Base-by-base conservation (phyloP, 2,113 vertebrate genomes). In the Dasyurus viverrinus region DNA sequence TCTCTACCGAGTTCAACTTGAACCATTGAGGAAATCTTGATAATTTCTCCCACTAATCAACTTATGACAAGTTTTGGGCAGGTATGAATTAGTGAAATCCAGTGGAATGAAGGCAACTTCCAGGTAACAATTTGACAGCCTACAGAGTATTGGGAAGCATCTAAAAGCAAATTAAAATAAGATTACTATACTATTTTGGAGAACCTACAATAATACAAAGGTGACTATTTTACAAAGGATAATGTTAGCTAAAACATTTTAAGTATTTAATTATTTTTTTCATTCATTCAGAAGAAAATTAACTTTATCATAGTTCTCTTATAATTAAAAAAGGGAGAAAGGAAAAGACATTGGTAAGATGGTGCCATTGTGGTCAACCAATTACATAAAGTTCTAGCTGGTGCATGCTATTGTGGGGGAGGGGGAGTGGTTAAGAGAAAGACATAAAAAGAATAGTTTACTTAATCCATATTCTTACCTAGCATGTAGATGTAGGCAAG, bases 301-400 rank as follows among this genome's bases (percentile, higher is more conserved):
- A 90, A 47, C 91, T 54, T 48, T 93, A 89, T 42, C 26, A 95
- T 8, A 53, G 4, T 6, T 91, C 52, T 91, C 42, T 93, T 19
- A 42, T 54, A 26, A 48, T 68, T 53, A 89, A 91, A 90, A 93
- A 53, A n/a, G 47, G 53, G 48, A 97, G n/a, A 76, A 76, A 76
- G 16, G 16, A 42, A 76, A 76, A 25, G 36, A 22, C 36, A 42
- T n/a, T 76, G 68, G n/a, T 42, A 22, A 76, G 68, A 76, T 76
- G 36, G 36, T 76, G 36, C 36, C 36, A 42, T 76, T 30, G 22
- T n/a, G 68, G 16, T 76, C n/a, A 42, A 42, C 1, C n/a, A 76
- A 25, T n/a, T 76, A 76, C 23, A 22, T 19, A 42, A 76, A 42
- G 36, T 16, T 76, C 68, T 76, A 36, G 22, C 5, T 76, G 36